Percentiles rank a stretch among this genome's conserved stretches.
Conservation (phyloP, 1,140 invertebrate species). For the Papilio dardanus region DNA sequence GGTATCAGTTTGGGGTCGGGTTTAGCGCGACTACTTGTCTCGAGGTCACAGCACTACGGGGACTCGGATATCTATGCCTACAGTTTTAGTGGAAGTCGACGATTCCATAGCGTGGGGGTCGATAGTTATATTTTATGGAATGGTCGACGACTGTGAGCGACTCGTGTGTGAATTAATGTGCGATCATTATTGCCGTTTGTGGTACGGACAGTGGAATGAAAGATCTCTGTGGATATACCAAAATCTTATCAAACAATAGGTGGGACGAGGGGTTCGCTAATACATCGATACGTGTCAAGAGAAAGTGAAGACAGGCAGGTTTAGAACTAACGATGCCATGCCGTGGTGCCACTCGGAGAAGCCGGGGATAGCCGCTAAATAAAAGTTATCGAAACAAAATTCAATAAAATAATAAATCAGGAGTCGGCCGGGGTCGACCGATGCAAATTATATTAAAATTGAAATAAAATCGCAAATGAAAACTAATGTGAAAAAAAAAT, state of each 20-base stretch:
- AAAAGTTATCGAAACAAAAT: conserved; percentile 52
- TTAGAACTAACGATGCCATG: conserved; percentile 73
- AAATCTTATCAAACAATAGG: conserved; percentile 4
- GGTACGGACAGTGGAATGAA: not conserved
- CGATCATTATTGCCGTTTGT: not conserved
- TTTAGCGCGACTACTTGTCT: conserved; percentile 43
- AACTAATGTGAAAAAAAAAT: conserved; percentile 64
- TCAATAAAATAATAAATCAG: conserved; percentile 48
- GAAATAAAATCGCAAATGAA: conserved; percentile 74
- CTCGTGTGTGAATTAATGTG: conserved; percentile 7
- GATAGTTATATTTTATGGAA: conserved; percentile 7
- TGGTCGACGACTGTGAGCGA: conserved; percentile 18
- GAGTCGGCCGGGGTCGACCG: conserved; percentile 41
- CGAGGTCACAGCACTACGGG: conserved; percentile 35
- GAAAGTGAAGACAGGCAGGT: conserved; percentile 64
- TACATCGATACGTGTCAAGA: conserved; percentile 45
- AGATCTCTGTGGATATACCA: conserved; percentile 5
- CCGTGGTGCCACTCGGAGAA: conserved; percentile 66
- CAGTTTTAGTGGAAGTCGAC: not conserved
- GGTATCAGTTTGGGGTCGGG: conserved; percentile 55
- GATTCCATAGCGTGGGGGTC: conserved; percentile 2
- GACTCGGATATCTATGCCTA: conserved; percentile 31
- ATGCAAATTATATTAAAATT: conserved; percentile 61
- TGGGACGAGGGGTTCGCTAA: conserved; percentile 30
- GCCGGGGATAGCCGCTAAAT: conserved; percentile 62